Evolutionary conservation across 1,140 invertebrate species (phyloP).

Genomic region (Globodera rostochiensis): DNA sequence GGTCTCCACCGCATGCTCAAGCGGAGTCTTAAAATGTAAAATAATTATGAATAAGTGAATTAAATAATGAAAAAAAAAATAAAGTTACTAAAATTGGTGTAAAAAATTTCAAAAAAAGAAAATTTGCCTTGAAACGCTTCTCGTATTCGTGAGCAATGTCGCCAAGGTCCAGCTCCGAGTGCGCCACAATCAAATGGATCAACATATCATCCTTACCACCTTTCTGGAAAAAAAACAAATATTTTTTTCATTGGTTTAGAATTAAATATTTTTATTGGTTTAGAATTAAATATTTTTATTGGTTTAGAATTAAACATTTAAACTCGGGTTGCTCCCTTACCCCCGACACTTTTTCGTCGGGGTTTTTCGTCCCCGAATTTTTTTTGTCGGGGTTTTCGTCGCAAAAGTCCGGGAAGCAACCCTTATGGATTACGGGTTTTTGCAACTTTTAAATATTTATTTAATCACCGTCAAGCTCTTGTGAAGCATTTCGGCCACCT

Average conservation of each 20-base stretch:
- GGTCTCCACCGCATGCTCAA: constrained; percentile 20
- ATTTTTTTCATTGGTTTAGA: neutral
- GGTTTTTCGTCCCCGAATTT: too few relatives aligned
- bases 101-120: neutral
- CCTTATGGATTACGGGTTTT: neutral
- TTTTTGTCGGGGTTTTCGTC: too few relatives aligned
- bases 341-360: neutral
- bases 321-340: too few relatives aligned
- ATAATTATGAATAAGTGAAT: neutral
- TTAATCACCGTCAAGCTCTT: constrained; percentile 12
- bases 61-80: neutral
- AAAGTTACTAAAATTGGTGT: neutral
- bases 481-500: constrained; percentile 27
- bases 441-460: too few relatives aligned
- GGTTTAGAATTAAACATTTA: too few relatives aligned
- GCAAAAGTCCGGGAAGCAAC: neutral
- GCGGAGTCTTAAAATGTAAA: constrained; percentile 20
- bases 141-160: constrained; percentile 24
- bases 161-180: constrained; percentile 25
- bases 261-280: neutral
- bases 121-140: constrained; percentile 18
- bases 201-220: constrained; percentile 25
- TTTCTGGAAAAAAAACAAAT: constrained; percentile 1
- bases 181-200: constrained; percentile 22
- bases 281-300: neutral